Evolutionary conservation across 2,113 vertebrate species (phyloP).

Genomic region (Pantherophis guttatus): DNA sequence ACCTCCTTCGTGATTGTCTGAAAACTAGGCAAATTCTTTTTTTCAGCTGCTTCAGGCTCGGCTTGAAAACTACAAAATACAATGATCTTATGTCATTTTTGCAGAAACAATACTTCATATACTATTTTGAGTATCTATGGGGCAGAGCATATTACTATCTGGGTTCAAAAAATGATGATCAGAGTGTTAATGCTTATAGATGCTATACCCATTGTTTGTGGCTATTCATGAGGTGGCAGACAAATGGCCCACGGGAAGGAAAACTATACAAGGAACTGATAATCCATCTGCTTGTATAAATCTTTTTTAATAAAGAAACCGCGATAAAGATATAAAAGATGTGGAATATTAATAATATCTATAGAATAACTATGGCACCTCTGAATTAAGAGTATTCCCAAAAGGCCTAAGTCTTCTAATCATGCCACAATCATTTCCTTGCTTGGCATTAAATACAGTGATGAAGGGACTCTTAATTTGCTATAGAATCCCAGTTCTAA

Average conservation of each 20-base stretch:
- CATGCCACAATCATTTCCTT: background rate
- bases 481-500: background rate
- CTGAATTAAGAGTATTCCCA: background rate
- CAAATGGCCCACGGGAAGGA: background rate
- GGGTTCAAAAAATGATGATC: fast-evolving
- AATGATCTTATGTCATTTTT: background rate
- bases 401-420: background rate
- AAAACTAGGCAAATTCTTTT: slow-evolving; percentile 16
- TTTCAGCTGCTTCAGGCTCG: slow-evolving; percentile 16
- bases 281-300: background rate
- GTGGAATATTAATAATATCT: background rate
- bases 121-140: background rate
- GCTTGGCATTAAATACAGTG: background rate
- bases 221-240: background rate
- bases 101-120: background rate
- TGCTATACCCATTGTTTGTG: background rate
- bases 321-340: background rate
- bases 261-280: background rate
- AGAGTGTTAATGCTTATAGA: background rate
- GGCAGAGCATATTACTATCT: background rate
- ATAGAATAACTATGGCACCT: no score
- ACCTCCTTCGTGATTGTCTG: slow-evolving; percentile 57
- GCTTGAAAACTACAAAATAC: slow-evolving; percentile 64
- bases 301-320: background rate
- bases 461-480: background rate